Evolutionary conservation across 2,888 invertebrate genomes (phyloP).

Genomic region (Amblyjoppa fuscipennis): DNA sequence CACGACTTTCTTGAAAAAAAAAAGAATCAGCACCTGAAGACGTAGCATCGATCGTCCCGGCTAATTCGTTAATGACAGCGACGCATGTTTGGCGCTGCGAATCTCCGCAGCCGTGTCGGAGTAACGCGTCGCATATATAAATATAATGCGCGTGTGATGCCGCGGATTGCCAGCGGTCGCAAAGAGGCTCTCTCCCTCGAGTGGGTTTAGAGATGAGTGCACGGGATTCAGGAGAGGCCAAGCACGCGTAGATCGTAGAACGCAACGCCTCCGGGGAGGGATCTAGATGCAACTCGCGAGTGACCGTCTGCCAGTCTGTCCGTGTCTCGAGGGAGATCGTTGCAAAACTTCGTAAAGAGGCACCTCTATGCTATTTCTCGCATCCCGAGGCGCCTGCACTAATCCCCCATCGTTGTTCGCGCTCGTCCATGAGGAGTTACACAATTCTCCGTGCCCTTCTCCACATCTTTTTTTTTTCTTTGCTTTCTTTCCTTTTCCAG

Average conservation of each 20-base stretch:
- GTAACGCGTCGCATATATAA: conserved; percentile 40
- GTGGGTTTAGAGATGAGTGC: conserved; percentile 71
- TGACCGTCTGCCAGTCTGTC: conserved; percentile 73
- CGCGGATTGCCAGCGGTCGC: conserved; percentile 34
- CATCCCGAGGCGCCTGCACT: conserved; percentile 60
- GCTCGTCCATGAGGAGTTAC: conserved; percentile 64
- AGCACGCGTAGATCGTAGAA: conserved; percentile 72
- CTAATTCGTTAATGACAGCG: conserved; percentile 40
- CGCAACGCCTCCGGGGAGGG: conserved; percentile 62
- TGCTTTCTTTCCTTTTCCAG: conserved; percentile 71
- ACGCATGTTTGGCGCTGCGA: conserved; percentile 45
- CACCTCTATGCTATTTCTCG: conserved; percentile 56
- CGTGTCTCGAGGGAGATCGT: conserved; percentile 75
- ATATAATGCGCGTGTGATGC: conserved; percentile 40
- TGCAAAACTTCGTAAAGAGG: conserved; percentile 79
- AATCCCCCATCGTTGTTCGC: conserved; percentile 52
- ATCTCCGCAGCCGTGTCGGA: conserved; percentile 41
- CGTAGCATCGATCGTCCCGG: neutral
- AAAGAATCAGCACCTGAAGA: neutral
- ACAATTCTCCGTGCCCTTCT: conserved; percentile 72
- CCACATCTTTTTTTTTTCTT: neutral
- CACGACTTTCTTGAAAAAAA: neutral
- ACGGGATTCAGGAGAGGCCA: conserved; percentile 73
- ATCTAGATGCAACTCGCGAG: conserved; percentile 80
- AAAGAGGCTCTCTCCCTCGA: conserved; percentile 7